Conservation (phyloP, 1,140 invertebrate species). For the Bacillus rossius region DNA sequence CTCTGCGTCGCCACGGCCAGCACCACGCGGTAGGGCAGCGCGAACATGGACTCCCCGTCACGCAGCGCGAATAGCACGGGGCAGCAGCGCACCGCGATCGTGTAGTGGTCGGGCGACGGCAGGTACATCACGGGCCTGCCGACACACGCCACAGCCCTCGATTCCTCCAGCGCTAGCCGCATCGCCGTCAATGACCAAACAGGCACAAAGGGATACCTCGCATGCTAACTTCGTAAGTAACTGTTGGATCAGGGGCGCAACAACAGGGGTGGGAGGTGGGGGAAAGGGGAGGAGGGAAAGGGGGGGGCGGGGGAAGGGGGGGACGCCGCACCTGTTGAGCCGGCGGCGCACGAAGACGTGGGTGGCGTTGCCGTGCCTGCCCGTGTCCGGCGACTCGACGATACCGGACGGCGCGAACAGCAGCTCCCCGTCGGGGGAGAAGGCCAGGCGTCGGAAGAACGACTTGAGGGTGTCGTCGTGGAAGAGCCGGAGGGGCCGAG, state of each 20-base stretch:
- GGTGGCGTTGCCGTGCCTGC: slow-evolving; percentile 61
- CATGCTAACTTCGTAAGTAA: too few species aligned
- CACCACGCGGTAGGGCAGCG: slow-evolving; percentile 76
- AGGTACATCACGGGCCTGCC: slow-evolving; percentile 72
- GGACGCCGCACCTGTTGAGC: slow-evolving; percentile 54
- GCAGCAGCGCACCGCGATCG: slow-evolving; percentile 76
- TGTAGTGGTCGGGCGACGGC: slow-evolving; percentile 70
- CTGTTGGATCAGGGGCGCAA: too few species aligned
- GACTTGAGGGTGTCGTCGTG: slow-evolving; percentile 94
- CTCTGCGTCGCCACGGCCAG: slow-evolving; percentile 87
- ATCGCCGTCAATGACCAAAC: too few species aligned
- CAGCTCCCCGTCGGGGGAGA: slow-evolving; percentile 84
- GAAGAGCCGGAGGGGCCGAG: slow-evolving; percentile 65
- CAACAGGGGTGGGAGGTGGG: too few species aligned
- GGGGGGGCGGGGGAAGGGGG: too few species aligned
- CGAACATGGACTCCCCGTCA: slow-evolving; percentile 50
- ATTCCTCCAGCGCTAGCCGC: too few species aligned
- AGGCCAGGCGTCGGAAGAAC: slow-evolving; percentile 83
- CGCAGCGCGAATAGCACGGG: slow-evolving; percentile 67
- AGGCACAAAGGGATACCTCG: too few species aligned
- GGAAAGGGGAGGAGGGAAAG: too few species aligned
- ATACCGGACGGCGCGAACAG: slow-evolving; percentile 80
- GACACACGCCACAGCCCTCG: not conserved
- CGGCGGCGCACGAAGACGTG: slow-evolving; percentile 74
- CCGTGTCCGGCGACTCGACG: slow-evolving; percentile 54